These are phyloP conservation scores for Cryptocheilus praepositus DNA, from an alignment of 2,888 invertebrate species.

Conservation along the genomic window DNA sequence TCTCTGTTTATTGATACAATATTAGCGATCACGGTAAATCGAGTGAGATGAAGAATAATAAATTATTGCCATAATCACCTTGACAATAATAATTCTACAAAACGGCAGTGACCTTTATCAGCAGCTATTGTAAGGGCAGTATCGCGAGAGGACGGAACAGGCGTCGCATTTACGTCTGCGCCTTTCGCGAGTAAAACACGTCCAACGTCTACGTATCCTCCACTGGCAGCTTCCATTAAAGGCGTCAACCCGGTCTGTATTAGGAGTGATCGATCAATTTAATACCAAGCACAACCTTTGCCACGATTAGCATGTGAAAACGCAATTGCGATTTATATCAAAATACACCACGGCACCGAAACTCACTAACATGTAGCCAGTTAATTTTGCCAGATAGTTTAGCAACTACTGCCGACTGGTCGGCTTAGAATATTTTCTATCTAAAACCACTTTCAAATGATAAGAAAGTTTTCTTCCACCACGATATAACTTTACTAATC, in stretches of 20 bases:
- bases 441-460: background rate
- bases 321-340: too few species aligned
- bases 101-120: slow-evolving; percentile 98
- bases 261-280: background rate
- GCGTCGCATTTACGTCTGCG: slow-evolving; percentile 98
- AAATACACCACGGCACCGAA: too few species aligned
- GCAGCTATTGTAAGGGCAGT: slow-evolving; percentile 99
- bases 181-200: slow-evolving; percentile 95
- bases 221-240: slow-evolving; percentile 99
- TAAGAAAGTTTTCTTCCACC: too few species aligned
- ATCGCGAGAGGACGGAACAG: slow-evolving; percentile 97
- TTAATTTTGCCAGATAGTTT: too few species aligned
- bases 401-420: too few species aligned
- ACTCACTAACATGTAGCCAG: too few species aligned
- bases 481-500: too few species aligned
- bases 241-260: slow-evolving; percentile 95
- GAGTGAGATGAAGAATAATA: slow-evolving; percentile 2
- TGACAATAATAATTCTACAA: slow-evolving; percentile 88
- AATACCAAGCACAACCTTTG: background rate
- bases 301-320: background rate
- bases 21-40: background rate
- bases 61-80: slow-evolving; percentile 71
- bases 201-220: slow-evolving; percentile 99
- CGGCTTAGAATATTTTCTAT: too few species aligned
- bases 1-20: background rate